A percentile compares a stretch with the other conserved stretches of the same genome.
These are phyloP conservation scores for Centroberyx gerrardi DNA, from an alignment of 2,797 vertebrate genomes.

Conservation along the genomic window DNA sequence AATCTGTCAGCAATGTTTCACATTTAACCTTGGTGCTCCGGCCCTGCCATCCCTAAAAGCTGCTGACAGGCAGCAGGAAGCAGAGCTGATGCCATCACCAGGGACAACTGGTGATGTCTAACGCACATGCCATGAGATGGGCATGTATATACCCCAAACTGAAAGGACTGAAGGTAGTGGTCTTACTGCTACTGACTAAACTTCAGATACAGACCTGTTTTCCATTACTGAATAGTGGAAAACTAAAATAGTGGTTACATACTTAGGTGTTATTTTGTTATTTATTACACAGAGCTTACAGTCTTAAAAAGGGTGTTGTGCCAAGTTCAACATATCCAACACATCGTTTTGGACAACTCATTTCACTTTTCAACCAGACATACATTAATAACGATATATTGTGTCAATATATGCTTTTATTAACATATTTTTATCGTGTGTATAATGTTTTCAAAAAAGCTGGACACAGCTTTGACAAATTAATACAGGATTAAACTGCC, in stretches of 20 bases:
- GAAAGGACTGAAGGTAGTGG: not conserved
- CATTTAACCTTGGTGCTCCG: conserved; percentile 3
- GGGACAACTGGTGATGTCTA: not conserved
- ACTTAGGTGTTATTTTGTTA: no score
- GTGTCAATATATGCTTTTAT: not conserved
- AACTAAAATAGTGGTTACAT: no score
- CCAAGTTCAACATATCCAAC: no score
- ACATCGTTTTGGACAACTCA: no score
- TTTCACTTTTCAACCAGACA: no score
- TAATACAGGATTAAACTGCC: not conserved
- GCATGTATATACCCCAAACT: not conserved
- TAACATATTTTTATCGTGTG: not conserved
- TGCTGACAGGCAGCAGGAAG: conserved; percentile 13
- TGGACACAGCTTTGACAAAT: not conserved
- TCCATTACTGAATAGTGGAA: no score
- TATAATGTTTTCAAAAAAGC: not conserved
- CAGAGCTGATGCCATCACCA: conserved; percentile 2
- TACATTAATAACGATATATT: not conserved
- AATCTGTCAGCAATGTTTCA: conserved; percentile 29
- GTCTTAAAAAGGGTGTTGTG: no score
- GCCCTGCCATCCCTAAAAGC: not conserved
- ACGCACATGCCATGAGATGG: not conserved
- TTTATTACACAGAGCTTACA: no score
- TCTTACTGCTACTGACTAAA: not conserved
- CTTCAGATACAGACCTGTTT: no score